Evolutionary conservation across 2,888 invertebrate species (phyloP).

Genomic region (Listrodromus nycthemerus): DNA sequence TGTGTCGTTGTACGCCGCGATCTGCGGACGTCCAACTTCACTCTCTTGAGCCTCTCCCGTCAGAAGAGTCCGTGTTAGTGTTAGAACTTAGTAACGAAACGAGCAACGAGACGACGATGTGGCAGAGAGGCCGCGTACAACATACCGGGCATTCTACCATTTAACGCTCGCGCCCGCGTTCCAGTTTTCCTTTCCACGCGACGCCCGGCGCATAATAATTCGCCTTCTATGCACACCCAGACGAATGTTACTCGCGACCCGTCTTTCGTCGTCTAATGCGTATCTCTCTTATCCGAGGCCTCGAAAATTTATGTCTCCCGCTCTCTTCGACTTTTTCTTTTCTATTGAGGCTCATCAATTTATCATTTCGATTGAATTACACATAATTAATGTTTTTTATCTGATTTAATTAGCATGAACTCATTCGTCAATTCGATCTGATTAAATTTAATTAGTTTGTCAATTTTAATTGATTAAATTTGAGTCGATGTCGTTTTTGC

Average conservation of each 20-base stretch:
- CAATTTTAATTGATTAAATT: background rate
- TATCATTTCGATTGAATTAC: background rate
- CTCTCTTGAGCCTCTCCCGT: constrained; percentile 17
- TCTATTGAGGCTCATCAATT: background rate
- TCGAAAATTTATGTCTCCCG: constrained; percentile 16
- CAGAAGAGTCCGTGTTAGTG: constrained; percentile 27
- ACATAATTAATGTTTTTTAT: too few relatives aligned
- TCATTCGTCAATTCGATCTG: background rate
- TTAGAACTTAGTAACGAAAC: constrained; percentile 55
- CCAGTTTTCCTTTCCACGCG: constrained; percentile 67
- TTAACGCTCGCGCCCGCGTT: constrained; percentile 61
- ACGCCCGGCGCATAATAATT: constrained; percentile 62
- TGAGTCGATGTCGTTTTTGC: background rate
- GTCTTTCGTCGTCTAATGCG: constrained; percentile 20
- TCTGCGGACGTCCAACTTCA: constrained; percentile 19
- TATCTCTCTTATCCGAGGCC: constrained; percentile 27
- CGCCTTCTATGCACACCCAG: constrained; percentile 31
- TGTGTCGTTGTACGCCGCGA: background rate
- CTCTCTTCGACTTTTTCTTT: constrained; percentile 16
- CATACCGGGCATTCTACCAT: constrained; percentile 60
- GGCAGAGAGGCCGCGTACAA: constrained; percentile 43
- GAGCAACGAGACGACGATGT: constrained; percentile 39
- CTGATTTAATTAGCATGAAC: too few relatives aligned
- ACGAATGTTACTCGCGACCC: constrained; percentile 34
- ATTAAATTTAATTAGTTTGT: background rate